These are phyloP conservation scores for Melanostoma scalare DNA, from an alignment of 2,888 invertebrate species.

Conservation along the genomic window DNA sequence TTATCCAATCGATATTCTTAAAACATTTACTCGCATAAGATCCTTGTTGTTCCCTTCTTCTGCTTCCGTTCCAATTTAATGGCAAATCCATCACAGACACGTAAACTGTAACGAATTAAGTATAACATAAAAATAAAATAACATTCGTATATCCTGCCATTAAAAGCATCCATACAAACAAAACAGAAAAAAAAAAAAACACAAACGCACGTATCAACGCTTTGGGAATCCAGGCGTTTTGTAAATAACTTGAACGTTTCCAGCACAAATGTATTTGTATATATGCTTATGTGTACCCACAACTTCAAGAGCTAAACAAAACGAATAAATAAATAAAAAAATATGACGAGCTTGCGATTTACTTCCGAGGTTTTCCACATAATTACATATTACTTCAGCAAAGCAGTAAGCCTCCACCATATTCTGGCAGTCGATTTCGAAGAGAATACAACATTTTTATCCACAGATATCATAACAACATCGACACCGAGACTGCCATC, in stretches of 20 bases:
- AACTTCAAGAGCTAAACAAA: slow-evolving; percentile 1
- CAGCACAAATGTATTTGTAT: slow-evolving; percentile 17
- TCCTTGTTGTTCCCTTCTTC: neutral
- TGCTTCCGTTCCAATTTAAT: slow-evolving; percentile 6
- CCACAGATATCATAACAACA: no score
- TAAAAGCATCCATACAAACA: slow-evolving; percentile 27
- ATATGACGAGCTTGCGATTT: slow-evolving; percentile 3
- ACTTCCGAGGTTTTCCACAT: slow-evolving; percentile 12
- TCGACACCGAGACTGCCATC: no score
- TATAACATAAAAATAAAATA: slow-evolving; percentile 42
- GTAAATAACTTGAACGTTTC: neutral
- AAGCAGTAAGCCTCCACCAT: slow-evolving; percentile 1
- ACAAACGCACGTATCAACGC: neutral
- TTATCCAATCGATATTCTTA: no score
- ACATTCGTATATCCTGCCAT: slow-evolving; percentile 27
- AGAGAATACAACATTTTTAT: no score
- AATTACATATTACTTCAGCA: slow-evolving; percentile 4
- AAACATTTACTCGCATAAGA: no score
- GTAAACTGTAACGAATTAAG: slow-evolving; percentile 38
- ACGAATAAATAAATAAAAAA: neutral
- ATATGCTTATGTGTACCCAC: slow-evolving; percentile 12
- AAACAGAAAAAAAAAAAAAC: neutral
- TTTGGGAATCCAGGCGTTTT: slow-evolving; percentile 2
- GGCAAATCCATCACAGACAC: slow-evolving; percentile 37
- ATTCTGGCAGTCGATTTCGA: neutral